Conservation (phyloP, 2,888 invertebrate species). For the Drymonia ruficornis region DNA sequence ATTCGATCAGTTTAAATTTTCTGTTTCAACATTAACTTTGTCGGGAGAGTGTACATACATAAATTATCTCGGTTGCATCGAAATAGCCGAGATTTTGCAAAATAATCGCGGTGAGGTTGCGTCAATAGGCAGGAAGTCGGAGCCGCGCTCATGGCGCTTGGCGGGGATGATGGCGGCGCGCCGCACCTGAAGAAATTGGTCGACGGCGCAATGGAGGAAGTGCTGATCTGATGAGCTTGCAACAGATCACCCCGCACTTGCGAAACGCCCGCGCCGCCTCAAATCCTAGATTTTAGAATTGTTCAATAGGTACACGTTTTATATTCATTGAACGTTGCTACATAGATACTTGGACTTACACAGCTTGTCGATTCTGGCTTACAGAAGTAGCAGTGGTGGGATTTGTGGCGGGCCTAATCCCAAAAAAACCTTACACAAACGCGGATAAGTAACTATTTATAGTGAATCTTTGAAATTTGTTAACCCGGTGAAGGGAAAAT, state of each 20-base stretch:
- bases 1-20: no score
- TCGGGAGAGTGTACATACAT: constrained; percentile 3
- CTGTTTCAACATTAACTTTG: no score
- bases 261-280: neutral
- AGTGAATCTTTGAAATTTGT: no score
- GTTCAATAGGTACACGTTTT: neutral
- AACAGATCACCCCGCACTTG: constrained; percentile 38
- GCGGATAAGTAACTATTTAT: no score
- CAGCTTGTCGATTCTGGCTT: no score
- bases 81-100: constrained; percentile 38
- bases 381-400: no score
- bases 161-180: constrained; percentile 32
- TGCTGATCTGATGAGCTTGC: constrained; percentile 66
- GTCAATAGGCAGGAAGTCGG: constrained; percentile 50
- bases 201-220: constrained; percentile 71
- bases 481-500: no score
- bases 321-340: no score
- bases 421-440: no score
- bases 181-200: constrained; percentile 55
- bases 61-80: constrained; percentile 25
- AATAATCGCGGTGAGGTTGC: constrained; percentile 41
- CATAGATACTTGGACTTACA: no score
- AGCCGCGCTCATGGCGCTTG: constrained; percentile 21
- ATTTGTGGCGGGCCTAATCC: no score
- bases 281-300: constrained; percentile 7